phyloP scores from a whole-genome alignment of 2,797 vertebrate genomes.

The Rhinichthys osculus region DNA sequence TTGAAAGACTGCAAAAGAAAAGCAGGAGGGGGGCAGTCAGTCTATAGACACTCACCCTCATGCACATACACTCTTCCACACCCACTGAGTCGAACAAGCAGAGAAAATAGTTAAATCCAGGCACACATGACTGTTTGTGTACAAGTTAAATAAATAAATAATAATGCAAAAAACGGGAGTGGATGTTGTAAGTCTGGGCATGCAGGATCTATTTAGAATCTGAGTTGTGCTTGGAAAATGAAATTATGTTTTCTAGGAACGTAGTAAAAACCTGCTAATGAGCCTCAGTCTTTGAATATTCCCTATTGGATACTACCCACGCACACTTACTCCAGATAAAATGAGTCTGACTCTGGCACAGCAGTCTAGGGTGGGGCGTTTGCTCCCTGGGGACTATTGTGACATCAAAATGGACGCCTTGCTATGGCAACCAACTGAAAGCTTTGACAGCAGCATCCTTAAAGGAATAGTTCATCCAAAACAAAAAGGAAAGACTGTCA shows the following conservation, averaged over 20 bases:
- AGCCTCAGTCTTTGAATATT: conserved; percentile 43
- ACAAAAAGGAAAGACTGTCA: not conserved
- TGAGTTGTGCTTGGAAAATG: conserved; percentile 49
- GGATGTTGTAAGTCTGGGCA: not conserved
- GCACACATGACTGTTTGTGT: conserved; percentile 40
- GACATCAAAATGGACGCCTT: conserved; percentile 79
- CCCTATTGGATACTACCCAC: conserved; percentile 16
- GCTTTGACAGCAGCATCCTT: conserved; percentile 63
- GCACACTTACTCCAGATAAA: conserved; percentile 20
- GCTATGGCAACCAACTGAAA: conserved; percentile 73
- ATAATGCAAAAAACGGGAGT: not conserved
- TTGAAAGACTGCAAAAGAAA: conserved; percentile 69
- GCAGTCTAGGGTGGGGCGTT: conserved; percentile 63
- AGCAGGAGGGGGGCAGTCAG: conserved; percentile 53
- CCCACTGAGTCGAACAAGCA: conserved; percentile 63
- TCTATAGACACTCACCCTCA: conserved; percentile 56
- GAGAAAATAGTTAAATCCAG: conserved; percentile 54
- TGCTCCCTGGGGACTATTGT: conserved; percentile 67
- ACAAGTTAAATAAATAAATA: too few relatives aligned
- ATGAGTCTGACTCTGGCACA: conserved; percentile 21
- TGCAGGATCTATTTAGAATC: conserved; percentile 4
- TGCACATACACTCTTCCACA: conserved; percentile 45
- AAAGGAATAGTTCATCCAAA: not conserved
- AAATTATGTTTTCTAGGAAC: conserved; percentile 29
- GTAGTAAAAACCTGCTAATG: conserved; percentile 19